Base-by-base conservation (phyloP, 2,113 vertebrate genomes). In the Phycodurus eques region DNA sequence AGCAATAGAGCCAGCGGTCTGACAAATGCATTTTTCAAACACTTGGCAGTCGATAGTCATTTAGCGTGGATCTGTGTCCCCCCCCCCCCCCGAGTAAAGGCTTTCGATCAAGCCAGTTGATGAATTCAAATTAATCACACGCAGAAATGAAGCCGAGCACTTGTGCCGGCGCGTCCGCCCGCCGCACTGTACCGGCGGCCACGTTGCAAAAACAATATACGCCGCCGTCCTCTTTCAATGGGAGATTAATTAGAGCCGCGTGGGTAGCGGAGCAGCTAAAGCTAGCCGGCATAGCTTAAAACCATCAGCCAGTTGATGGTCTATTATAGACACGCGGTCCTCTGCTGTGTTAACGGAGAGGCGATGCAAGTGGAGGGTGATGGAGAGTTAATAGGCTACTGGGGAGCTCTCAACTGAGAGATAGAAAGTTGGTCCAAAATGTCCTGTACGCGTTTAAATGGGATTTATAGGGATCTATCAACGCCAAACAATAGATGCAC, bases 21-120 rank as follows among this genome's bases (percentile, higher is more conserved):
- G 88, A 88, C 89, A 85, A 89, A 91, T 86, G 82, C 83, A 88
- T 92, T 90, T 91, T 90, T 91, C 88, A 89, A 89, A 90, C 85
- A 88, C 84, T 83, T 79, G 80, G 78, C 71, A 85, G 87, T 90
- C 90, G 85, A 92, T 90, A 92, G 87, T 91, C 83, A 91, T 90
- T 91, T 88, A 83, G 85, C 84, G 77, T 86, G 86, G 74, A 81
- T 87, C 85, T 85, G 81, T 88, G 85, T 88, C 88, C 78, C 88
- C 90, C 80, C n/a, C n/a, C n/a, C n/a, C n/a, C n/a, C 85, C 80
- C 78, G 88, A 88, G 87, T 84, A 88, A 88, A 86, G 72, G 77
- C 72, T 77, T 78, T 81, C 69, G 82, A 91, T 91, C 89, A 84
- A 91, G 88, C 68, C 70, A 67, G 75, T 79, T 82, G 88, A 88